Conservation (phyloP, 1,140 invertebrate genomes). For the Vanessa atalanta region DNA sequence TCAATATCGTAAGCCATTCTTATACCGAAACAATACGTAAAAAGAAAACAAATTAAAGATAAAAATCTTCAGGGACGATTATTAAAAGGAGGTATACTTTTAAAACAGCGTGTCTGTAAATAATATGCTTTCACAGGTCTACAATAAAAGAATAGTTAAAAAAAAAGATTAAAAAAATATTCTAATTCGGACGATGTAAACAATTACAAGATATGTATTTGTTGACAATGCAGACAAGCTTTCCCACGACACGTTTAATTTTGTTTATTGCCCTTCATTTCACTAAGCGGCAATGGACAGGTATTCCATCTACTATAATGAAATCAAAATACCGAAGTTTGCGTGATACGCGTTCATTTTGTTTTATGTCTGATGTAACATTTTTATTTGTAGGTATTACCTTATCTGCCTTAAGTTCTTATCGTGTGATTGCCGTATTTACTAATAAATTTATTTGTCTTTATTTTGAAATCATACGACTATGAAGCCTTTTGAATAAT, state of each 20-base stretch:
- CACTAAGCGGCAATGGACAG: constrained; percentile 43
- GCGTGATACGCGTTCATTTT: constrained; percentile 50
- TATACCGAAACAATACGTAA: no score
- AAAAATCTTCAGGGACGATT: no score
- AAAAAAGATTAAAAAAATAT: no score
- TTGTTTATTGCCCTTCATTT: constrained; percentile 57
- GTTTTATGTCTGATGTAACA: constrained; percentile 43
- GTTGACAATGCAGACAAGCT: constrained; percentile 36
- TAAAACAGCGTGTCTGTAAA: no score
- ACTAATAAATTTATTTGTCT: constrained; percentile 6
- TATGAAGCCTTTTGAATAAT: constrained; percentile 21
- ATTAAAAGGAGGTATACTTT: no score
- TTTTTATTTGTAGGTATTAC: constrained; percentile 38
- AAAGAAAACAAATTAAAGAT: no score
- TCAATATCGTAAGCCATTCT: no score
- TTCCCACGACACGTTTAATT: constrained; percentile 47
- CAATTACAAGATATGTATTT: neutral
- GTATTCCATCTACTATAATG: constrained; percentile 44
- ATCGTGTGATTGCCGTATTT: neutral
- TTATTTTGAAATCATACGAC: constrained; percentile 23
- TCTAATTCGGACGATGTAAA: neutral
- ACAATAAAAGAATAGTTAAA: no score
- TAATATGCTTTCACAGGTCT: no score
- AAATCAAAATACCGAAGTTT: constrained; percentile 70
- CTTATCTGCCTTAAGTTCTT: constrained; percentile 18